phyloP scores from a whole-genome alignment of 2,888 invertebrate species.

The Ryuthela nishihirai region DNA sequence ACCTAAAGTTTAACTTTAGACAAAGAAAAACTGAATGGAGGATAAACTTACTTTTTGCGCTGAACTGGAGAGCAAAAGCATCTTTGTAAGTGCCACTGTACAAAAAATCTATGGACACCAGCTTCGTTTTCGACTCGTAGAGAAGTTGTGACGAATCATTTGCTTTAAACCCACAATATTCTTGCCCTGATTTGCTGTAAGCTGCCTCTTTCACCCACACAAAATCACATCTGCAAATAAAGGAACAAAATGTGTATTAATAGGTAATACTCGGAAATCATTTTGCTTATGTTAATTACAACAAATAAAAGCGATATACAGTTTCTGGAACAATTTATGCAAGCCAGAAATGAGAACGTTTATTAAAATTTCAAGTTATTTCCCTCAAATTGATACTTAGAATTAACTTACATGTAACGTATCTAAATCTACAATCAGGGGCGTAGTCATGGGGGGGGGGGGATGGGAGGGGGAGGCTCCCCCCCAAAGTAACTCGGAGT shows the following conservation, averaged over 20 bases:
- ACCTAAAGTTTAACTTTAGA: too few species aligned
- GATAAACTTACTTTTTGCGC: conserved; percentile 59
- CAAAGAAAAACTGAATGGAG: not conserved
- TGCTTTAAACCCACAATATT: conserved; percentile 33
- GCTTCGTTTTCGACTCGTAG: conserved; percentile 61
- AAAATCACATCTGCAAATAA: conserved; percentile 35
- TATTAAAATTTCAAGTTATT: not conserved
- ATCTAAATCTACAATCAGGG: too few species aligned
- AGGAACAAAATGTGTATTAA: too few species aligned
- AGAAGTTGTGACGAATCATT: conserved; percentile 20
- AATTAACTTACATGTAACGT: too few species aligned
- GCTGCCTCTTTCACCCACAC: conserved; percentile 40
- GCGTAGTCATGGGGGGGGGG: too few species aligned
- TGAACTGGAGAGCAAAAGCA: conserved; percentile 63
- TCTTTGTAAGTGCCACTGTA: conserved; percentile 60
- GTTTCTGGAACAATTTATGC: not conserved
- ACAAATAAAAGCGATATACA: not conserved
- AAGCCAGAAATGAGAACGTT: not conserved
- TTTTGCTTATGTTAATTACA: not conserved
- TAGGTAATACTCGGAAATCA: too few species aligned
- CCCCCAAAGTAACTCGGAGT: too few species aligned
- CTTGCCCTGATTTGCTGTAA: conserved; percentile 33
- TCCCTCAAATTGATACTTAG: too few species aligned
- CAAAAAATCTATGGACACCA: conserved; percentile 59
- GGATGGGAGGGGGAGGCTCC: too few species aligned